These are phyloP conservation scores for Martes martes DNA, from an alignment of 2,113 vertebrate species.

Conservation along the genomic window DNA sequence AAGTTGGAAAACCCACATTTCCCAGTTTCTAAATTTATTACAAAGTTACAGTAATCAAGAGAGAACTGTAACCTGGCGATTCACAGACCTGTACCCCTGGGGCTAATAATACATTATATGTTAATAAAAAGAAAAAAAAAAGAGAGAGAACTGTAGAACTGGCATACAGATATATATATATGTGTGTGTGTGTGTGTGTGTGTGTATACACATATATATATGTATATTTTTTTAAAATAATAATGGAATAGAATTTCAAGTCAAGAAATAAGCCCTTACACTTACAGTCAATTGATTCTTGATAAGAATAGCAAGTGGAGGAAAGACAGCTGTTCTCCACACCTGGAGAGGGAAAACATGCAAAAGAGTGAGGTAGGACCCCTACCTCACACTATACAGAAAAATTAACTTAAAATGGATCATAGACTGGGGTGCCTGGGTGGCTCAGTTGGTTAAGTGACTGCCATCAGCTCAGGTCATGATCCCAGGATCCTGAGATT, in stretches of 20 bases:
- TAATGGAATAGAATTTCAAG: not conserved
- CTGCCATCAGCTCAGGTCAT: too few relatives aligned
- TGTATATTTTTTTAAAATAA: too few relatives aligned
- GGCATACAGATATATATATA: not conserved
- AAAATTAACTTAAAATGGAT: slow-evolving; percentile 22
- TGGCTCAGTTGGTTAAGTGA: too few relatives aligned
- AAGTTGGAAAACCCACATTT: not conserved
- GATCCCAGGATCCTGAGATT: too few relatives aligned
- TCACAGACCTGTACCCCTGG: too few relatives aligned
- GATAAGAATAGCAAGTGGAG: not conserved
- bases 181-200: too few relatives aligned
- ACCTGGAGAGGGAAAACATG: not conserved
- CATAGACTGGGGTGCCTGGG: not conserved
- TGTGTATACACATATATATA: too few relatives aligned
- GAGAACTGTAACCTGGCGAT: too few relatives aligned
- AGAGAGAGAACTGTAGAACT: not conserved
- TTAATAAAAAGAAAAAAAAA: too few relatives aligned
- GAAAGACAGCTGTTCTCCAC: not conserved
- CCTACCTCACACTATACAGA: not conserved
- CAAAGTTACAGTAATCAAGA: not conserved
- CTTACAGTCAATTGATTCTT: not conserved
- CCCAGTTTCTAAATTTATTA: not conserved
- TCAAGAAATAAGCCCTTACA: not conserved
- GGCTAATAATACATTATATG: too few relatives aligned
- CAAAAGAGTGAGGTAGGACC: not conserved